Conservation (phyloP, 53 echinoderm and acorn worm species). For the Arbacia lixula region DNA sequence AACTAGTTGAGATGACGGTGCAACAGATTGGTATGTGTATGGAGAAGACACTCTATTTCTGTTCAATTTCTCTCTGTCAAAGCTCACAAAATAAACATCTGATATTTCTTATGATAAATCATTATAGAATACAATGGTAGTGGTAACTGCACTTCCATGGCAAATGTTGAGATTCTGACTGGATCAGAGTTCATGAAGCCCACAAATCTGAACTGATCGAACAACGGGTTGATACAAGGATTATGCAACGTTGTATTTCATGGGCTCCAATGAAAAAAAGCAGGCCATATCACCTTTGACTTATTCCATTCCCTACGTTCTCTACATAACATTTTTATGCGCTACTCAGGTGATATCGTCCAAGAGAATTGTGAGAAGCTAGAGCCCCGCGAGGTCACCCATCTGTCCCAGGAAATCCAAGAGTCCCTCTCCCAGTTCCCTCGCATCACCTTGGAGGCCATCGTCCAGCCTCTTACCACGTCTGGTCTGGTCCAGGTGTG, state of each 20-base stretch:
- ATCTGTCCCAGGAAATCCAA: neutral
- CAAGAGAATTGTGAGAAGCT: neutral
- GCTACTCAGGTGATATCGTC: neutral
- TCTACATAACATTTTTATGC: neutral
- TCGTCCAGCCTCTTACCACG: constrained; percentile 2
- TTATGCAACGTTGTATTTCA: too few species aligned
- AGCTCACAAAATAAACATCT: too few species aligned
- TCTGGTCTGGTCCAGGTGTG: neutral
- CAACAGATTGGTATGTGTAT: constrained; percentile 69
- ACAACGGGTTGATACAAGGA: too few species aligned
- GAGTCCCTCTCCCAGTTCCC: neutral
- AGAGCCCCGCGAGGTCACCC: neutral
- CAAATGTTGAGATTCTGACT: too few species aligned
- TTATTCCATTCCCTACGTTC: neutral
- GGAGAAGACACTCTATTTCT: neutral
- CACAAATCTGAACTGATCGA: too few species aligned
- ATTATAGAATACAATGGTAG: too few species aligned
- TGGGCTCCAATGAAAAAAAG: neutral
- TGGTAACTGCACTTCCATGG: too few species aligned
- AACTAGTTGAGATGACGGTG: constrained; percentile 74
- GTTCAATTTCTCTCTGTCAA: too few species aligned
- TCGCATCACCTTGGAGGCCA: neutral
- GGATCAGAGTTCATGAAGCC: too few species aligned
- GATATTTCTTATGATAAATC: too few species aligned
- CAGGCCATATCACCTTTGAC: neutral